These are phyloP conservation scores for Mesorhabditis sp. DNA, from an alignment of 2,888 invertebrate genomes.

Conservation along the genomic window DNA sequence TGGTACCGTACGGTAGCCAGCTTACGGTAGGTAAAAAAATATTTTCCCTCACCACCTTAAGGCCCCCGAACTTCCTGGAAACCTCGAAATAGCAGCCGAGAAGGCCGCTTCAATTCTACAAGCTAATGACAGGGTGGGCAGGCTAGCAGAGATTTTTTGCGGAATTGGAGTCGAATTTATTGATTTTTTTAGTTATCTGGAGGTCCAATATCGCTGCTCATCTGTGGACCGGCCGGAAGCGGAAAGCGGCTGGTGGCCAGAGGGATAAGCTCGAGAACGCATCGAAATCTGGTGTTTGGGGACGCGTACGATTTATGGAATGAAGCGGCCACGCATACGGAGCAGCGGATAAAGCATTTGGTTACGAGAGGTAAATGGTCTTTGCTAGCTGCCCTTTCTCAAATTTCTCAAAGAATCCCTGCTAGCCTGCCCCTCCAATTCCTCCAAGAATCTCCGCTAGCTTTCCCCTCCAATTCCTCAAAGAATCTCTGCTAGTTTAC, in stretches of 20 bases:
- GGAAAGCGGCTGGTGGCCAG: background rate
- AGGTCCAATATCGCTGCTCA: background rate
- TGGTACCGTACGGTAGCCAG: background rate
- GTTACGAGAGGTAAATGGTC: constrained; percentile 24
- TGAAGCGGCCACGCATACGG: constrained; percentile 29
- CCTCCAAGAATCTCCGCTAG: too few species aligned
- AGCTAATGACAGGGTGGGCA: background rate
- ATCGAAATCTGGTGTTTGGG: constrained; percentile 28
- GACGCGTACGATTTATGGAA: constrained; percentile 41
- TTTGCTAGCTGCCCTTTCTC: too few species aligned
- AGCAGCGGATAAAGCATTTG: constrained; percentile 24
- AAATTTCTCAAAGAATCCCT: too few species aligned
- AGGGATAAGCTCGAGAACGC: background rate
- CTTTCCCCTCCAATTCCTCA: too few species aligned
- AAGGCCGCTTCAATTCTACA: background rate
- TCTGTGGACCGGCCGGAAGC: background rate
- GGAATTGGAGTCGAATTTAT: background rate
- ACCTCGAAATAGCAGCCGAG: background rate
- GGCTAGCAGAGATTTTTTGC: background rate
- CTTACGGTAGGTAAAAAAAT: background rate
- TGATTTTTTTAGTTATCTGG: background rate
- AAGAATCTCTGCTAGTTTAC: too few species aligned
- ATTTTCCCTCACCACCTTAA: background rate
- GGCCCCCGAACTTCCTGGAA: background rate
- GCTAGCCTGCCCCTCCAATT: too few species aligned